Percentiles rank a stretch among this genome's conserved stretches.
Evolutionary conservation across 2,113 vertebrate species (phyloP).

Genomic region (Chelonoidis abingdonii): DNA sequence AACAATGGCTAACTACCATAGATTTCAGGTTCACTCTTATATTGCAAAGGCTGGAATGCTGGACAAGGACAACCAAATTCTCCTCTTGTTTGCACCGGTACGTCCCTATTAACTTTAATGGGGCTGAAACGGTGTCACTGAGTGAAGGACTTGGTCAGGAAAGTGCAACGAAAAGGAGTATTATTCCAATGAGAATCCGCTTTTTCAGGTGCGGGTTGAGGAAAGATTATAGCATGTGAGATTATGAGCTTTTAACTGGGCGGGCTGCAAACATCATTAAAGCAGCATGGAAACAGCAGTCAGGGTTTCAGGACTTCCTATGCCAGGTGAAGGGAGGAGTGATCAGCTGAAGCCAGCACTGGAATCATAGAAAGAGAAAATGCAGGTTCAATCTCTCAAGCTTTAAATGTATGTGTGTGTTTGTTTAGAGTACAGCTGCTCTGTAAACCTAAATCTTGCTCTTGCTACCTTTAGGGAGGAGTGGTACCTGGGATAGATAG

Average conservation of each 20-base stretch:
- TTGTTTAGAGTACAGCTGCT: not conserved
- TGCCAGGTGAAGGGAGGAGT: not conserved
- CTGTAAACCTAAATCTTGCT: not conserved
- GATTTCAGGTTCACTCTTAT: not conserved
- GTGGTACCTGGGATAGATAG: not conserved
- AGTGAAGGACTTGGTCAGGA: not conserved
- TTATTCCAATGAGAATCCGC: not conserved
- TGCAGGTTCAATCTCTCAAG: not conserved
- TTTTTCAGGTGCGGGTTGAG: not conserved
- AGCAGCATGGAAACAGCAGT: not conserved
- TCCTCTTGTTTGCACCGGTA: not conserved
- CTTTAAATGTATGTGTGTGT: not conserved
- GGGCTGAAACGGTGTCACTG: not conserved
- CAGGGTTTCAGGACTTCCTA: not conserved
- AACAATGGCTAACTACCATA: not conserved
- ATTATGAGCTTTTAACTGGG: not conserved
- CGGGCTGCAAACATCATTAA: not conserved
- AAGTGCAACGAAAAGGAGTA: not conserved
- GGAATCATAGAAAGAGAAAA: not conserved
- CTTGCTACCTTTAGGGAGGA: fast-evolving
- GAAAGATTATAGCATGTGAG: fast-evolving
- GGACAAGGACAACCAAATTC: not conserved
- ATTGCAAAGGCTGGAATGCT: slow-evolving; percentile 30
- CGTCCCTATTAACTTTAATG: not conserved
- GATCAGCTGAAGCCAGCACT: fast-evolving